Base-by-base conservation (phyloP, 2,888 invertebrate species). In the Cheilosia scutellata region DNA sequence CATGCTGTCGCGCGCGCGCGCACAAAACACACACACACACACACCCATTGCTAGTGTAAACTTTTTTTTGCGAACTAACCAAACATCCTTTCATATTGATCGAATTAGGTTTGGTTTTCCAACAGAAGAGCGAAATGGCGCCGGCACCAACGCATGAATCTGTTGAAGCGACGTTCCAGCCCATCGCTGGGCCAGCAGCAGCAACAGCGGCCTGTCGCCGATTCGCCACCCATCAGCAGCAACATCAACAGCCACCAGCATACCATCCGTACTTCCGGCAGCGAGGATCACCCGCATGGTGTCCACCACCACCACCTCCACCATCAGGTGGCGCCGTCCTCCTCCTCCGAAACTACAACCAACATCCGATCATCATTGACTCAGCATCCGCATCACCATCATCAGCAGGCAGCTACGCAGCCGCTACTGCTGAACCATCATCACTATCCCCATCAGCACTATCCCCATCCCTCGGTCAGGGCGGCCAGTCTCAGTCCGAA, bases 71-170 rank as follows among this genome's bases (percentile, higher is more conserved):
- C 89, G 89, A 90, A 91, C 91, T 90, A 91, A 92, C 91, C 92
- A 92, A 92, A 92, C 87, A 90, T 91, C 91, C 88, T 88, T 89
- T 88, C 91, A 90, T 91, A 93, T 93, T 92, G 94, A 94, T 94
- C 94, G 86, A 87, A 87, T 95, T 96, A 98, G 98, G 98, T 98
- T 95, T 98, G 98, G 98, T 98, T 98, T 96, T 98, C 98, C 94
- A 98, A 98, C 96, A 97, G 98, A 95, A 96, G 98, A 94, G 98
- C 98, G 93, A 98, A 98, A 94, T 98, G 98, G 98, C 96, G 98
- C 93, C 96, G 98, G 91, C 98, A 98, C 93, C 98, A 98, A 94
- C 96, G 98, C 93, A 97, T 98, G 97, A 97, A 97, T 94, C 95
- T 97, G 91, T 95, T 97, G 93, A 97, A 97, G 93, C 95, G 96